These are phyloP conservation scores for Solea senegalensis DNA, from an alignment of 2,113 vertebrate genomes.

Conservation along the genomic window DNA sequence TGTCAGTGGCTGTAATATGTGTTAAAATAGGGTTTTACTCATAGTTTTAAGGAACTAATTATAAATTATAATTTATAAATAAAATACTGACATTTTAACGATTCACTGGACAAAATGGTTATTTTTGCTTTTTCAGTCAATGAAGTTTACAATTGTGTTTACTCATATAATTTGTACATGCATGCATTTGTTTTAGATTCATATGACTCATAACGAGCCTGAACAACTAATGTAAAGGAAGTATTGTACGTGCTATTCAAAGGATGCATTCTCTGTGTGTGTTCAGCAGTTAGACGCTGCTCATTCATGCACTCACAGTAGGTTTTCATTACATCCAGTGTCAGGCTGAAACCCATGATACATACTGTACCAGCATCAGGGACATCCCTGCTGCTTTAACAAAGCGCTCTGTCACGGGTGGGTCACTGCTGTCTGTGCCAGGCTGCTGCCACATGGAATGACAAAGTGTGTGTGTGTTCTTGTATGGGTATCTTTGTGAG, in stretches of 20 bases:
- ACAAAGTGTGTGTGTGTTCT: slow-evolving; percentile 35
- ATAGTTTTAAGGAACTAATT: no score
- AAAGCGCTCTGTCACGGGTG: slow-evolving; percentile 69
- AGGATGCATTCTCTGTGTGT: no score
- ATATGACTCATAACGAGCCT: neutral
- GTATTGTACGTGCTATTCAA: neutral
- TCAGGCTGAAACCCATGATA: slow-evolving; percentile 2
- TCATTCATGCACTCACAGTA: neutral
- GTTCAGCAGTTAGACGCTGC: neutral
- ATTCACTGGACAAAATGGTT: no score
- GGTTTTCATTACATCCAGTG: neutral
- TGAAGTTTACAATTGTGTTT: no score
- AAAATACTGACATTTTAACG: neutral
- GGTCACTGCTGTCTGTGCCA: slow-evolving; percentile 74
- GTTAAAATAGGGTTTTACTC: neutral
- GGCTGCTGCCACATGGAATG: slow-evolving; percentile 68
- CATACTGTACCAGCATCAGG: slow-evolving; percentile 36
- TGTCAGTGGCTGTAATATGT: neutral
- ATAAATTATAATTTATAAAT: no score
- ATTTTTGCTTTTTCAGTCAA: neutral
- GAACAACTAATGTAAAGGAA: neutral
- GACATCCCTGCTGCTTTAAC: slow-evolving; percentile 70
- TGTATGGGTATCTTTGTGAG: no score
- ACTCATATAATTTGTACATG: neutral
- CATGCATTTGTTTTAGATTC: neutral